Percentiles rank a stretch among this genome's conserved stretches.
phyloP scores from a whole-genome alignment of 2,888 invertebrate genomes.

The Ctenicera cuprea region DNA sequence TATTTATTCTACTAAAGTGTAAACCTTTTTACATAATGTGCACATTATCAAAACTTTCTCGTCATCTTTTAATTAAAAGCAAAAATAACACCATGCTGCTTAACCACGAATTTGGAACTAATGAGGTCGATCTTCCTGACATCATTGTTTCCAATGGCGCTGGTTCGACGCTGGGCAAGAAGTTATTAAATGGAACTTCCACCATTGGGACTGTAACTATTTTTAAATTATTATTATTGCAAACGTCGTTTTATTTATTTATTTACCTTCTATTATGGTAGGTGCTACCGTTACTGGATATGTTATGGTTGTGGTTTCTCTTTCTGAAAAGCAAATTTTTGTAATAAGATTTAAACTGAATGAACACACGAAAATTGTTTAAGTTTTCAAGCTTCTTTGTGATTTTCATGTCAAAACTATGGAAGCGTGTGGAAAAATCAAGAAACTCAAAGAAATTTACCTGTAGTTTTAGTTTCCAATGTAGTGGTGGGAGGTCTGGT shows the following conservation, averaged over 20 bases:
- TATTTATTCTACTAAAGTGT: conserved; percentile 28
- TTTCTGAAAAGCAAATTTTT: conserved; percentile 19
- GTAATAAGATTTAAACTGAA: no score
- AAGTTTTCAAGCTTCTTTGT: no score
- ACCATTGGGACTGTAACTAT: conserved; percentile 36
- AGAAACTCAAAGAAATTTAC: not conserved
- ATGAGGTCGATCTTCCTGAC: conserved; percentile 27
- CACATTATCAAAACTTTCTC: conserved; percentile 8
- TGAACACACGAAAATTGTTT: no score
- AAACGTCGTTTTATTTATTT: not conserved
- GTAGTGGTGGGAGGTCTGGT: conserved; percentile 44
- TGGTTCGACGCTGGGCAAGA: conserved; percentile 43
- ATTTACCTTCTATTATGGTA: conserved; percentile 34
- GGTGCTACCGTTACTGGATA: conserved; percentile 33
- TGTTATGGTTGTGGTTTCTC: conserved; percentile 39
- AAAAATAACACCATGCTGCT: conserved; percentile 2
- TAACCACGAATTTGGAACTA: not conserved
- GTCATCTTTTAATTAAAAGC: conserved; percentile 35
- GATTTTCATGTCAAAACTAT: no score
- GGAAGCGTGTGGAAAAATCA: no score
- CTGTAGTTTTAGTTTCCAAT: conserved; percentile 24
- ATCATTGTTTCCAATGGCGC: conserved; percentile 49
- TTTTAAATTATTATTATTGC: not conserved
- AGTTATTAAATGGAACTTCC: conserved; percentile 38
- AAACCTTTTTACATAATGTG: conserved; percentile 36